These are phyloP conservation scores for Onychostoma macrolepis DNA, from an alignment of 2,113 vertebrate species.

Conservation along the genomic window DNA sequence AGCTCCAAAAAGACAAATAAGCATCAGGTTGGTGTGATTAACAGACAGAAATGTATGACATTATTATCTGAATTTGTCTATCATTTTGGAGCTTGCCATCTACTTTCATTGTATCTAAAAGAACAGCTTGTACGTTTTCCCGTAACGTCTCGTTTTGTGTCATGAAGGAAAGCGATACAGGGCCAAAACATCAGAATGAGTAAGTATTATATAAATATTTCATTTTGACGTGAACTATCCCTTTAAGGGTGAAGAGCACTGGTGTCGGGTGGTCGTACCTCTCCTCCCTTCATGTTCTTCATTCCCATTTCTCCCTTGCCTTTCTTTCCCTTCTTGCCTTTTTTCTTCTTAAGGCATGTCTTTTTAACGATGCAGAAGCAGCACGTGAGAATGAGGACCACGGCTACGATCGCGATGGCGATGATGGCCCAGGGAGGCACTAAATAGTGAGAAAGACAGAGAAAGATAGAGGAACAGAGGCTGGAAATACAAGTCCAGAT, in stretches of 20 bases:
- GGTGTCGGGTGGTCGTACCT: constrained; percentile 69
- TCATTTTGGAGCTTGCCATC: background rate
- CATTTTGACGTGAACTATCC: constrained; percentile 12
- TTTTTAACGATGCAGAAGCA: constrained; percentile 99
- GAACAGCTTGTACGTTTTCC: background rate
- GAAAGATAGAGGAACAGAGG: constrained; percentile 62
- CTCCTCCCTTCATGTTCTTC: constrained; percentile 93
- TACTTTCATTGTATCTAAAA: background rate
- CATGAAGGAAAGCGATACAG: background rate
- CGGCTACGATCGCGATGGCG: constrained; percentile 89
- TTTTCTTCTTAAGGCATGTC: constrained; percentile 98
- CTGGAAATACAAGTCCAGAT: constrained; percentile 65
- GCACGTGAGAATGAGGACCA: constrained; percentile 91
- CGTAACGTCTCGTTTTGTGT: background rate
- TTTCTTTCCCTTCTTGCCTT: constrained; percentile 97
- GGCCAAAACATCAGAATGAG: background rate
- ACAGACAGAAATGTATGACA: background rate
- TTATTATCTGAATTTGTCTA: background rate
- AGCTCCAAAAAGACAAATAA: background rate
- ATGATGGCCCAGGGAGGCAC: constrained; percentile 96
- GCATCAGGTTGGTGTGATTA: background rate
- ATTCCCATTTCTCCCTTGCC: constrained; percentile 96
- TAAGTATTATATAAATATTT: background rate
- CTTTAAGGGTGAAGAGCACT: background rate
- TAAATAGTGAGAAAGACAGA: constrained; percentile 65